A percentile compares a stretch with the other conserved stretches of the same genome.
phyloP scores from a whole-genome alignment of 2,888 invertebrate genomes.

The Nemotelus nigrinus region DNA sequence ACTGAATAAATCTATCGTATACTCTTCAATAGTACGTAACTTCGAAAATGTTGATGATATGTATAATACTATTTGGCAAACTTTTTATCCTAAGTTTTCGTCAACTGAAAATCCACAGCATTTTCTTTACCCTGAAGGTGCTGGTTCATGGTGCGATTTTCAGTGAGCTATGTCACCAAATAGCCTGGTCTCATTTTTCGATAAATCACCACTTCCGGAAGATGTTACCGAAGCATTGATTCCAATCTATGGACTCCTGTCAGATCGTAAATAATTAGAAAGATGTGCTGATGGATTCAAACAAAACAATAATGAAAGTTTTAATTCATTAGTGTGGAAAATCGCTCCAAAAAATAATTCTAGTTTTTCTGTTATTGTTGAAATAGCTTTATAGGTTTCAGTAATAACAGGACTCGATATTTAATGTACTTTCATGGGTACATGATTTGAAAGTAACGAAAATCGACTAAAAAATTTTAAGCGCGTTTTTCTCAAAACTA shows the following conservation, averaged over 20 bases:
- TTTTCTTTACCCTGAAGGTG: background rate
- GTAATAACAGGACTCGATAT: background rate
- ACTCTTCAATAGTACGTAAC: too few species aligned
- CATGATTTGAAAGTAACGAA: too few species aligned
- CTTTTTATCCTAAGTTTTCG: background rate
- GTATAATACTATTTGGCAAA: background rate
- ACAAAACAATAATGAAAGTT: background rate
- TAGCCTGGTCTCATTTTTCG: background rate
- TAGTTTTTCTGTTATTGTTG: background rate
- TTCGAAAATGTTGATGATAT: background rate
- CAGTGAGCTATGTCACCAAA: background rate
- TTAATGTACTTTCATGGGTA: background rate
- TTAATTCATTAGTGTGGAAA: background rate
- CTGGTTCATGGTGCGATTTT: background rate
- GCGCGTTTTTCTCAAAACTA: too few species aligned
- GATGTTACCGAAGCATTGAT: background rate
- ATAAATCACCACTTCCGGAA: background rate
- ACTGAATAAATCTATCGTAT: too few species aligned
- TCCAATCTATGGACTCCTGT: background rate
- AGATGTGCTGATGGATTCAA: background rate
- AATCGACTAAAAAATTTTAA: too few species aligned
- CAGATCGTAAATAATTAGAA: background rate
- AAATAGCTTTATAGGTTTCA: background rate
- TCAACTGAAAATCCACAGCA: background rate
- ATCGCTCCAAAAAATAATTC: background rate